Evolutionary conservation across 23 tunicate species (phyloP), one percentile per base, ranked within the genome.

Genomic region (Phallusia fumigata): DNA sequence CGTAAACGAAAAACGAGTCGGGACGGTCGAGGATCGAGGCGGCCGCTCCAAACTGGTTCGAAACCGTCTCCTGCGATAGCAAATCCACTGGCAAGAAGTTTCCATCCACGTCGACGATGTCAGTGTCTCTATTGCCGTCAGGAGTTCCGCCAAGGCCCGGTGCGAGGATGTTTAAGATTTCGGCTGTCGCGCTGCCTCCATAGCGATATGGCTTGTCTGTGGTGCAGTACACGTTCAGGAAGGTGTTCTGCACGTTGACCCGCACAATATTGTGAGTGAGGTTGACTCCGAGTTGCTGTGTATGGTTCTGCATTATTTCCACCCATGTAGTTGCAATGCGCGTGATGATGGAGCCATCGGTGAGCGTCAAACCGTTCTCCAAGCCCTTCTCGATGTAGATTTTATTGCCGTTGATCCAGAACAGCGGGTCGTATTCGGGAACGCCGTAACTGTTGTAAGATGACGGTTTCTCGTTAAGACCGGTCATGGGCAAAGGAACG

Each of bases 321-420:
- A 74, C 52, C 86, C 86, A 83, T 24, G 77, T 36, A 6, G 45
- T 77, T 21, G 86, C 73, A 32, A 65, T 73, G 32, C 79, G 50
- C 72, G 52, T 36, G 36, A 83, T 32, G 30, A n/a, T 65, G 10
- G 79, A 74, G 49, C 78, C 79, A 28, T 83, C 86, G 28, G 12
- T 74, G 0, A 83, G 72, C 13, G 79, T 74, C 33, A 83, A 19
- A 18, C 86, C 86, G 16, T 83, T 74, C 19, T 74, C 86, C 79
- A 72, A 35, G 19, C 86, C 86, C 40, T 35, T 73, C 36, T 51
- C 44, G 52, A 83, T 83, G 30, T 75, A n/a, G 30, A 52, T 53
- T 18, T 36, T 45, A 18, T 74, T 26, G 22, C 45, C 31, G 36
- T 74, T 74, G 78, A 83, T 83, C 21, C 16, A 73, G 36, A 83